A percentile compares a stretch with the other conserved stretches of the same genome.
Evolutionary conservation across 2,888 invertebrate species (phyloP).

Genomic region (Drosophila planitibia): DNA sequence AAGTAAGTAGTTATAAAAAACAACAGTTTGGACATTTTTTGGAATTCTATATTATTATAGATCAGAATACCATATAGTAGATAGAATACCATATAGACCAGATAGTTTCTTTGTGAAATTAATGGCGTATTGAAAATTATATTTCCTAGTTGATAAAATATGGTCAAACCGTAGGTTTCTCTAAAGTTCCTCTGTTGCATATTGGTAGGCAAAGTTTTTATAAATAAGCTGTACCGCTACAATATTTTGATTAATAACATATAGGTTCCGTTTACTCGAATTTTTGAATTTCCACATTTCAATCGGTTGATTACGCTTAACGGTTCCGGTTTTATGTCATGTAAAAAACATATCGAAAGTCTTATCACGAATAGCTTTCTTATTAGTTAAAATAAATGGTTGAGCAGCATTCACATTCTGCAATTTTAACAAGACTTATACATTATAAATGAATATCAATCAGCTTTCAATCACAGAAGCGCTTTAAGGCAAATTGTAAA

Average conservation of each 20-base stretch:
- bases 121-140: not conserved
- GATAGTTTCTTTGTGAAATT: not conserved
- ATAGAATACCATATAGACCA: no score
- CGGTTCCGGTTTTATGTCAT: not conserved
- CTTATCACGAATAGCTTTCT: not conserved
- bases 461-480: not conserved
- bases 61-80: not conserved
- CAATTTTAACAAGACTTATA: not conserved
- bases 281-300: not conserved
- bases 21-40: not conserved
- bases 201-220: not conserved
- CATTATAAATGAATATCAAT: not conserved
- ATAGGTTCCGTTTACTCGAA: not conserved
- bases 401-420: not conserved
- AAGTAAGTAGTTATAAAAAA: not conserved
- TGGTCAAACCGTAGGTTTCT: not conserved
- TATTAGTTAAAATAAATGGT: not conserved
- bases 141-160: not conserved
- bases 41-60: not conserved
- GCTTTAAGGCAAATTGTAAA: slow-evolving; percentile 1
- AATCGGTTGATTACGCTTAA: not conserved
- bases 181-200: not conserved
- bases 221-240: not conserved
- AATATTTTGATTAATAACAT: not conserved
- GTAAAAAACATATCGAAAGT: not conserved